Conservation (phyloP, 2,113 vertebrate species). For the Fregetta grallaria region DNA sequence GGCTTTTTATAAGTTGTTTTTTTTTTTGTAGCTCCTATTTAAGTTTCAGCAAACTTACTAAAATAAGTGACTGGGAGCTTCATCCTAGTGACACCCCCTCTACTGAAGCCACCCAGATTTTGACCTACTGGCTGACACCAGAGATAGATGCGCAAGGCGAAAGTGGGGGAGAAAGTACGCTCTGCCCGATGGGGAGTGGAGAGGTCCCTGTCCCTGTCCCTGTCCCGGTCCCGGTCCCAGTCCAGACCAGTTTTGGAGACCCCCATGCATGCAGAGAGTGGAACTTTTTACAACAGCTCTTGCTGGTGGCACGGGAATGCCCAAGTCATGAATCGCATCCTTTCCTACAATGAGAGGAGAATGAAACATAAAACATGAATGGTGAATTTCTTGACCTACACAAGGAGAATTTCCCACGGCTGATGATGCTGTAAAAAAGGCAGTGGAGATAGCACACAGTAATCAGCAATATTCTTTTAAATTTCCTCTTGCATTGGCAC, state of each 20-base stretch:
- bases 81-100: background rate
- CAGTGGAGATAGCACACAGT: background rate
- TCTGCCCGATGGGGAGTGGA: background rate
- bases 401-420: background rate
- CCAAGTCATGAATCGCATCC: accelerated
- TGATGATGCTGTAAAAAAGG: background rate
- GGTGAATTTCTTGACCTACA: background rate
- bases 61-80: background rate
- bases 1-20: background rate
- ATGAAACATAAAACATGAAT: background rate
- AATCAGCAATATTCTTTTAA: background rate
- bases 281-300: background rate
- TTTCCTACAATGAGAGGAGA: background rate
- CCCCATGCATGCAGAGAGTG: accelerated
- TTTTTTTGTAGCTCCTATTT: background rate
- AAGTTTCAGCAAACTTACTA: background rate
- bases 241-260: background rate
- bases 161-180: background rate
- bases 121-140: background rate
- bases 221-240: too few relatives aligned
- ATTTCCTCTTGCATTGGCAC: background rate
- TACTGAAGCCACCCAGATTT: background rate
- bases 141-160: background rate
- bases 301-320: background rate
- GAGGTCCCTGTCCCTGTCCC: background rate